Conservation (phyloP, 1,140 invertebrate species). For the Eumaeus atala region DNA sequence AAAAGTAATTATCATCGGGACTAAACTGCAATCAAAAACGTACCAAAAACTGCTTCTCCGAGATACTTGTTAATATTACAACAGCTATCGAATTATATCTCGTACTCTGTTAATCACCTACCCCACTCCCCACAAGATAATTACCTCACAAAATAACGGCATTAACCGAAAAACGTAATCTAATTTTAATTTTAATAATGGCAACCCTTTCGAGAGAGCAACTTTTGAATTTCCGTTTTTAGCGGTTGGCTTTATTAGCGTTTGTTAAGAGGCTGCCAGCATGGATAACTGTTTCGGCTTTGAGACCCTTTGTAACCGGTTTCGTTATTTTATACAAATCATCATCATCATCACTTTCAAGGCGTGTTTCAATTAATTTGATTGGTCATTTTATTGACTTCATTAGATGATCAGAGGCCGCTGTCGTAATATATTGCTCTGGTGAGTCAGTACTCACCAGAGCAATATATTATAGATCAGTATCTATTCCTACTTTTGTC, state of each 20-base stretch:
- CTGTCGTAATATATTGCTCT: no score
- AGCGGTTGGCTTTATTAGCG: constrained; percentile 39
- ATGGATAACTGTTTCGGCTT: constrained; percentile 23
- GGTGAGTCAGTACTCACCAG: no score
- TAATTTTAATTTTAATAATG: constrained; percentile 70
- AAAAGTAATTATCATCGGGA: constrained; percentile 68
- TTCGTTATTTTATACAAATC: neutral
- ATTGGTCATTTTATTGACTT: no score
- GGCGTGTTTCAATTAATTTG: no score
- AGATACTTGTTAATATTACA: constrained; percentile 65
- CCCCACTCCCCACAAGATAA: constrained; percentile 49
- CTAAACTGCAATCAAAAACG: constrained; percentile 69
- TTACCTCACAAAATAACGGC: constrained; percentile 60
- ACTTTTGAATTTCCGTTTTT: constrained; percentile 51
- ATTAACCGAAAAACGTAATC: constrained; percentile 63
- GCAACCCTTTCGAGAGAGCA: constrained; percentile 49
- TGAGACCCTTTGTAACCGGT: constrained; percentile 12
- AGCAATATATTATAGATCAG: no score
- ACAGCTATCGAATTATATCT: constrained; percentile 64
- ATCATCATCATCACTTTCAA: neutral
- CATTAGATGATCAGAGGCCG: no score
- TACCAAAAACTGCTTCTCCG: constrained; percentile 62
- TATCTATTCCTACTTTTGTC: no score
- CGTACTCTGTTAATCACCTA: constrained; percentile 55
- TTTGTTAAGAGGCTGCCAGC: constrained; percentile 29